Conservation (phyloP, 2,888 invertebrate species). For the Drosophila sordidula region DNA sequence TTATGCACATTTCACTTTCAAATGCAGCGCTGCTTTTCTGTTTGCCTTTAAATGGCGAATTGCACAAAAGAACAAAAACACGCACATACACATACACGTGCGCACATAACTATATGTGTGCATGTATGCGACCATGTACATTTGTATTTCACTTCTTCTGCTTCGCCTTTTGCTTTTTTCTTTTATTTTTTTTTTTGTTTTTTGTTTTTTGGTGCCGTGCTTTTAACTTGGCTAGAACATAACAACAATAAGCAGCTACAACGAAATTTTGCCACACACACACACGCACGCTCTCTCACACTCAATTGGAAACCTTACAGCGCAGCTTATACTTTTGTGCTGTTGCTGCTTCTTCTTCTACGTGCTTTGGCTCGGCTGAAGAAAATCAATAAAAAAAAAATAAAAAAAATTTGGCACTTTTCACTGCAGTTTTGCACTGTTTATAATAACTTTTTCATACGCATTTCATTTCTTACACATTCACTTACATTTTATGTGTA, state of each 20-base stretch:
- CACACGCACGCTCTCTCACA: slow-evolving; percentile 39
- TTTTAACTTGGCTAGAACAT: slow-evolving; percentile 77
- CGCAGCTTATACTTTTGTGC: slow-evolving; percentile 70
- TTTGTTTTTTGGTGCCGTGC: slow-evolving; percentile 53
- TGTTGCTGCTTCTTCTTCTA: slow-evolving; percentile 69
- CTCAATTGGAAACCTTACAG: slow-evolving; percentile 70
- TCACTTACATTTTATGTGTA: slow-evolving; percentile 61
- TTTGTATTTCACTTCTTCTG: slow-evolving; percentile 51
- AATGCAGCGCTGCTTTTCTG: slow-evolving; percentile 55
- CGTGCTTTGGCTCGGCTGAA: slow-evolving; percentile 50
- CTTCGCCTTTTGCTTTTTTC: slow-evolving; percentile 46
- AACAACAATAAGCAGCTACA: slow-evolving; percentile 67
- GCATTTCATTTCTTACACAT: slow-evolving; percentile 8
- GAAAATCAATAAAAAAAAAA: slow-evolving; percentile 65
- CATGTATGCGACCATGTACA: slow-evolving; percentile 23
- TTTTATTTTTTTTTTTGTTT: neutral
- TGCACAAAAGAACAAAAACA: slow-evolving; percentile 59
- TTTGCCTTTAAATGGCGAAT: slow-evolving; percentile 58
- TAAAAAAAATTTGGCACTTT: slow-evolving; percentile 57
- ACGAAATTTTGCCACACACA: slow-evolving; percentile 63
- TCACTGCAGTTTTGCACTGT: slow-evolving; percentile 47
- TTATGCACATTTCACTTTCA: slow-evolving; percentile 68
- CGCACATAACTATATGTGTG: slow-evolving; percentile 1
- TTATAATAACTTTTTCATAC: slow-evolving; percentile 31
- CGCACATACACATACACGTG: slow-evolving; percentile 14